A percentile compares a stretch with the other conserved stretches of the same genome.
Evolutionary conservation across 1,140 invertebrate genomes (phyloP).

Genomic region (Rhynchophorus ferrugineus): DNA sequence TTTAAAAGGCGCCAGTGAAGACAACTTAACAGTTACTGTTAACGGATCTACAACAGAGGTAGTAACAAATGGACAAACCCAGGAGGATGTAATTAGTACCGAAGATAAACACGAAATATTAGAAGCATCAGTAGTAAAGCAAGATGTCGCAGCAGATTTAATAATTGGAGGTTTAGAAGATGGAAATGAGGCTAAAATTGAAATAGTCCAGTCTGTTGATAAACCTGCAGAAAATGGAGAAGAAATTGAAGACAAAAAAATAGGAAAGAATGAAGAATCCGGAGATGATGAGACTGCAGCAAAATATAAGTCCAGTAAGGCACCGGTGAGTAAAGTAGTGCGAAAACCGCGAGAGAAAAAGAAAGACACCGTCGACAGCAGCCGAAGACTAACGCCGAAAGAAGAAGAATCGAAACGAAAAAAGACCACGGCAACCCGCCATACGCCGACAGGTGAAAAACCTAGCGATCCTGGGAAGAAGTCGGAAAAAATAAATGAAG

Average conservation of each 20-base stretch:
- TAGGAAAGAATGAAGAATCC: neutral
- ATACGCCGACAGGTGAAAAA: conserved; percentile 17
- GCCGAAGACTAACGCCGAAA: conserved; percentile 12
- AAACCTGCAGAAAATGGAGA: too few species aligned
- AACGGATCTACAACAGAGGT: too few species aligned
- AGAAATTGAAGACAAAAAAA: neutral
- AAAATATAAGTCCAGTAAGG: conserved; percentile 11
- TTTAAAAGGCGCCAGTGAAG: too few species aligned
- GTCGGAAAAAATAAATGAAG: conserved; percentile 14
- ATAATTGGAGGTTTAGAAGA: too few species aligned
- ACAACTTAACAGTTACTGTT: too few species aligned
- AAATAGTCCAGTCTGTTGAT: too few species aligned
- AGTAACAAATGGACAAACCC: too few species aligned
- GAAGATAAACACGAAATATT: neutral
- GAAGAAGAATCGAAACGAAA: conserved; percentile 7
- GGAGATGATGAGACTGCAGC: conserved; percentile 12
- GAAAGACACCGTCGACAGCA: conserved; percentile 9
- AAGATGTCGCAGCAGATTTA: too few species aligned
- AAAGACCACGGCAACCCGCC: neutral
- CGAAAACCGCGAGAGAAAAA: conserved; percentile 8
- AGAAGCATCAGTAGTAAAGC: too few species aligned
- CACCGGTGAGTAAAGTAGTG: conserved; percentile 8
- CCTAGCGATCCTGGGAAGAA: conserved; percentile 15
- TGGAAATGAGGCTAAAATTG: too few species aligned
- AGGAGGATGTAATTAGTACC: too few species aligned